Conservation (phyloP, 1,140 invertebrate genomes). For the Drosophila lini region DNA sequence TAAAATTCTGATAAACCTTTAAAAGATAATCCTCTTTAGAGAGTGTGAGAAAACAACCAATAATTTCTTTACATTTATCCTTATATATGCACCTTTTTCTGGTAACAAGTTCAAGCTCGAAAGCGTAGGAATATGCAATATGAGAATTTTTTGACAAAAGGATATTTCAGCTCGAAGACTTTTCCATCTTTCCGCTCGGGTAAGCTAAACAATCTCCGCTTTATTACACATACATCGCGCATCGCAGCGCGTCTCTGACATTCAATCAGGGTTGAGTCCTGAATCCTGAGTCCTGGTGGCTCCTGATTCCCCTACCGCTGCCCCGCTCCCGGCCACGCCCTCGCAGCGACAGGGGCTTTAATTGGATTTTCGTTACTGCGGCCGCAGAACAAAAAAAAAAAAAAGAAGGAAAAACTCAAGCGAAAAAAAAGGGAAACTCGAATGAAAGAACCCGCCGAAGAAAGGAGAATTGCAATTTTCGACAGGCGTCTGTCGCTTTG, state of each 20-base stretch:
- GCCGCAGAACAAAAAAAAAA: conserved; percentile 53
- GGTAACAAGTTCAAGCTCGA: not conserved
- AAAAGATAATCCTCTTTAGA: too few species aligned
- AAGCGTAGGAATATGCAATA: conserved; percentile 15
- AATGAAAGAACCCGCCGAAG: conserved; percentile 42
- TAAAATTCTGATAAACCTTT: too few species aligned
- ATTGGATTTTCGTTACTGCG: conserved; percentile 78
- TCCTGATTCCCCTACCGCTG: conserved; percentile 22
- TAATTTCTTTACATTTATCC: not conserved
- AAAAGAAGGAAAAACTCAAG: conserved; percentile 12
- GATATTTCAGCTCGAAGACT: conserved; percentile 37
- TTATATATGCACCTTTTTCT: not conserved
- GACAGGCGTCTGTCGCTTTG: conserved; percentile 75
- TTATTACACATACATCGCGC: conserved; percentile 77
- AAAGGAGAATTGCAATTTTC: conserved; percentile 80
- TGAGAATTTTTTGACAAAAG: conserved; percentile 40
- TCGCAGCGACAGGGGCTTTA: conserved; percentile 76
- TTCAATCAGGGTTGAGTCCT: conserved; percentile 66
- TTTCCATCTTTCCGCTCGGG: conserved; percentile 46
- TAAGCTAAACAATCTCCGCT: conserved; percentile 75
- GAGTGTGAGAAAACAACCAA: not conserved
- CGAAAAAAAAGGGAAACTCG: conserved; percentile 22
- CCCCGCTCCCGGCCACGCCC: conserved; percentile 35
- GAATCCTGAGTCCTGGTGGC: conserved; percentile 31
- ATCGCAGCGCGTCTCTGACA: conserved; percentile 64